Evolutionary conservation across 2,113 vertebrate species (phyloP), one percentile per base, ranked within the genome.

Genomic region (Elanoides forficatus): DNA sequence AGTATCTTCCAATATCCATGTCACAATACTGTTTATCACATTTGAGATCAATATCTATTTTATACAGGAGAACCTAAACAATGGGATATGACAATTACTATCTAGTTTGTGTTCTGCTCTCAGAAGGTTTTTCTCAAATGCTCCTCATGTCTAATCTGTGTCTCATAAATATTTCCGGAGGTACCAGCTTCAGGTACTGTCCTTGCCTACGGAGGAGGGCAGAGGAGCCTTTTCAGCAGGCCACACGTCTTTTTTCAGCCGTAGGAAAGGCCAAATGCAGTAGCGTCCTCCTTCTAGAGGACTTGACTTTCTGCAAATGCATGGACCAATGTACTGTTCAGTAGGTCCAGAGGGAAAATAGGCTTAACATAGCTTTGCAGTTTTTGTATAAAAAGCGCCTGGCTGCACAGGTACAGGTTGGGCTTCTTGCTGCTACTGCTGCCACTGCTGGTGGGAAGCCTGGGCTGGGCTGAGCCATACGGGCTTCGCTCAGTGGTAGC

Each of bases 401-500:
- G 47, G 14, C 16, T 63, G 50, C 43, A 36, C 9, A 40, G 36
- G 30, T 29, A 55, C 25, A 32, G 13, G 3, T 26, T 1, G 1
- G 19, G 36, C 18, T 83, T 80, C 6, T 38, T 60, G 15, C 43
- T 93, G 86, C 30, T 71, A 17, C 40, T 27, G 22, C 52, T 0
- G 0, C 22, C 15, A 4, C 55, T 6, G 6, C 40, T 2, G 2
- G 17, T 47, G 45, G 12, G n/a, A 78, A 89, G 29, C 11, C 19
- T 0, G 0, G 38, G 22, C 40, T 45, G 16, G 43, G 48, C 32
- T 45, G 32, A 47, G 73, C 2, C 2, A 26, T 5, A 6, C 1
- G 0, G 19, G 42, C 16, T 53, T 40, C 66, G 16, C 36, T 92
- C 42, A 6, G 12, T 22, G 9, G 19, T 11, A 36, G 23, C 11